Evolutionary conservation across 2,113 vertebrate species (phyloP), one percentile per base, ranked within the genome.

Genomic region (Crotalus tigris): DNA sequence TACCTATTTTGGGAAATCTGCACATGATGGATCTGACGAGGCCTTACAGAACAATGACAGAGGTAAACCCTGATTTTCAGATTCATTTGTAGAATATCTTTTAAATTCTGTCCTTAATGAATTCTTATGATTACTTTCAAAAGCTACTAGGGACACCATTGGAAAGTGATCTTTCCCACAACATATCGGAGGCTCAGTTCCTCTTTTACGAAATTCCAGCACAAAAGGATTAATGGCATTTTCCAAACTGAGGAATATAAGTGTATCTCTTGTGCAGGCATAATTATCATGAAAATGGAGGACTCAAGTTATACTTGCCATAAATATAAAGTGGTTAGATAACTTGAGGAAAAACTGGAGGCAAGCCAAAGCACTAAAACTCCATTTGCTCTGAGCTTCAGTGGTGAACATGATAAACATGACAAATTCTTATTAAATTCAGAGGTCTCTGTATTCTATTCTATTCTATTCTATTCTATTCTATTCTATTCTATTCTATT

Each of bases 1-100:
- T 96, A 93, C 95, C 97, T 4, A 4, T 97, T 90, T 94, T 97
- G 88, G 96, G 97, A 94, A 97, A 97, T 89, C 94, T 97, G 26
- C 93, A 95, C n/a, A 94, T 96, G 12, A 90, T 97, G 33, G 94
- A 96, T 88, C 86, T 96, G 93, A 94, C 95, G 86, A 96, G 86
- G 19, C 92, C 88, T 8, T 57, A 94, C 89, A 59, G 85, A 90
- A 96, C 90, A 4, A 91, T 95, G 94, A 0, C 94, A 17, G 91
- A 96, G 96, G 95, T 95, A 39, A 39, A 39, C 39, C 39, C 39
- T 39, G 39, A 64, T 64, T 64, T 29, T 64, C 61, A 64, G 29
- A 13, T n/a, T n/a, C 13, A 29, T 69, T n/a, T 69, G 29, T n/a
- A n/a, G 29, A n/a, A 69, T 12, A n/a, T 69, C 13, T n/a, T 69